Conservation (phyloP, 1,140 invertebrate species). For the Lasioglossum albipes region DNA sequence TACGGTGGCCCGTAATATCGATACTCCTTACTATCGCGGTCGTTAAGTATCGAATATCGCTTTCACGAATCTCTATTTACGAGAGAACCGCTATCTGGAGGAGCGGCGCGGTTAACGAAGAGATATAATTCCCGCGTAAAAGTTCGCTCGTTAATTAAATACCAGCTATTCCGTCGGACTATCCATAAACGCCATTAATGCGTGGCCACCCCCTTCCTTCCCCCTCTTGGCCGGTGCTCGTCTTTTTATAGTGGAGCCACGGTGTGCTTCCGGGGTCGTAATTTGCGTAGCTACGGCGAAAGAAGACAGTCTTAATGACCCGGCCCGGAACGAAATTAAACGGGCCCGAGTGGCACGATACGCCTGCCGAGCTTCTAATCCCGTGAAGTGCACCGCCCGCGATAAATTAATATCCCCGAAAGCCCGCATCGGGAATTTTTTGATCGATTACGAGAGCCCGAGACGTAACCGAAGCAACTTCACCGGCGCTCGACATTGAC, state of each 20-base stretch:
- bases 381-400: conserved; percentile 16
- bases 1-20: neutral
- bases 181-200: conserved; percentile 28
- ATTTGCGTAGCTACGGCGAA: conserved; percentile 15
- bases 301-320: conserved; percentile 23
- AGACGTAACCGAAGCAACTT: neutral
- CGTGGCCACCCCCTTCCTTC: neutral
- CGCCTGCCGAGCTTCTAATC: conserved; percentile 18
- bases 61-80: neutral
- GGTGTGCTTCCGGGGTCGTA: neutral
- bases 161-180: neutral
- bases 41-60: neutral
- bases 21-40: neutral
- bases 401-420: conserved; percentile 35
- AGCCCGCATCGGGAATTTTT: conserved; percentile 20
- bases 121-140: conserved; percentile 10
- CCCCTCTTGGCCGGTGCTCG: neutral
- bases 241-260: neutral
- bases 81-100: neutral
- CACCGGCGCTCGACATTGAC: neutral
- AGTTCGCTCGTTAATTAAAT: conserved; percentile 28
- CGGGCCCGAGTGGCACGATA: neutral
- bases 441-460: conserved; percentile 24
- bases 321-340: conserved; percentile 20
- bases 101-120: conserved; percentile 10